Evolutionary conservation across 1,140 invertebrate species (phyloP), one percentile per base, ranked within the genome.

Genomic region (Lepeophtheirus salmonis): DNA sequence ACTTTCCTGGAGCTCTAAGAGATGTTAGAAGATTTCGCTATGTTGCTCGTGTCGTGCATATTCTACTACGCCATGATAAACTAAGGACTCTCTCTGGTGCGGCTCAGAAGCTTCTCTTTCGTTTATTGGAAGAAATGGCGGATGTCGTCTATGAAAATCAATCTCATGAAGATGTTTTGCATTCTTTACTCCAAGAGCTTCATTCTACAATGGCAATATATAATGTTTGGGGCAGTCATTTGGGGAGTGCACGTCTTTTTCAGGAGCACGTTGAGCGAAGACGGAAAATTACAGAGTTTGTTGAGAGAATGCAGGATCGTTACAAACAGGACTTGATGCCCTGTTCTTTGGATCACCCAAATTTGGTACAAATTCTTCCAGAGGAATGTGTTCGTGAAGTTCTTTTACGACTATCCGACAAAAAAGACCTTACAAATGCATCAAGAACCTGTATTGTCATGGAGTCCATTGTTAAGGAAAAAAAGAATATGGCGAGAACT

Each of bases 361-460:
- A 25, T 2, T 41, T 57, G 57, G 23, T 60, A 17, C n/a, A 16
- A 16, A 4, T 20, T 2, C 18, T 60, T 14, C 57, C 57, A 16
- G 57, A 60, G 17, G 57, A 60, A 16, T 60, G 57, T 50, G 30
- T 60, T 16, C 30, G 57, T 18, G 57, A 60, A 22, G 49, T 60
- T 13, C 57, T 60, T 20, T 24, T 60, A 14, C 24, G 57, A 10
- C 49, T 60, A 12, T 60, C 55, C 2, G 57, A 60, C 18, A 16
- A 21, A n/a, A 20, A 24, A 6, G 57, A 60, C 21, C 4, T 60
- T 48, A 18, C 17, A 16, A 50, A 30, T 17, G 57, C 57, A 20
- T 12, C 16, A 3, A 23, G 49, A 3, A 52, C 57, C 13, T 60
- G 49, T 30, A 14, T 14, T 21, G 30, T 26, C 12, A 60, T 60